These are phyloP conservation scores for Rhynchophorus ferrugineus DNA, from an alignment of 1,140 invertebrate species.

Conservation along the genomic window DNA sequence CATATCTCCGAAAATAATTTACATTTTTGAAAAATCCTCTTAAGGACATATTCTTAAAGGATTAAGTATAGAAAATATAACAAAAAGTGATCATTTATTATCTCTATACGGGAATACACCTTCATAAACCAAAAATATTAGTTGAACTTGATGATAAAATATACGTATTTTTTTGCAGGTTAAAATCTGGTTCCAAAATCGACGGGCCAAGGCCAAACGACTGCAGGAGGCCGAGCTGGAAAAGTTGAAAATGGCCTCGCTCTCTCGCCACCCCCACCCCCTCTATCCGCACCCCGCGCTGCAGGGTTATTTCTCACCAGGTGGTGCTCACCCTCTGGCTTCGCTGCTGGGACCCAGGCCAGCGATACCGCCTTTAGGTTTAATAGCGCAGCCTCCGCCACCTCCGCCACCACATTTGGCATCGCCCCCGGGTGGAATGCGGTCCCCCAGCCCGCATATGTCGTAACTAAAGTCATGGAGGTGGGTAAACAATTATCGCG, in stretches of 20 bases:
- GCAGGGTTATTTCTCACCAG: constrained; percentile 38
- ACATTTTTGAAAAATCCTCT: too few species aligned
- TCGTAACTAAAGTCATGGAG: constrained; percentile 25
- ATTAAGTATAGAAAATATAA: too few species aligned
- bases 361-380: constrained; percentile 33
- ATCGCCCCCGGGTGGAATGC: constrained; percentile 32
- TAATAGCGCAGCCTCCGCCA: constrained; percentile 33
- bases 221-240: constrained; percentile 92
- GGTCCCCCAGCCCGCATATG: constrained; percentile 36
- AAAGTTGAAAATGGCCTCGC: constrained; percentile 50
- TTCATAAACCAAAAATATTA: too few species aligned
- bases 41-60: too few species aligned
- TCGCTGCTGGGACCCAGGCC: constrained; percentile 36
- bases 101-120: too few species aligned
- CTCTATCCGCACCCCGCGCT: constrained; percentile 39
- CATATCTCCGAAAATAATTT: too few species aligned
- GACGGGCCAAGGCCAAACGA: constrained; percentile 88
- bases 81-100: too few species aligned
- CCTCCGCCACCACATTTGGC: constrained; percentile 24
- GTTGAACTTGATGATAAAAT: too few species aligned
- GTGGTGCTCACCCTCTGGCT: constrained; percentile 38
- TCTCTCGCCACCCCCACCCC: constrained; percentile 35
- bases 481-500: too few species aligned
- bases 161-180: constrained; percentile 57
- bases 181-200: constrained; percentile 98